Conservation (phyloP, 2,113 vertebrate species). For the Erpornis zantholeuca region DNA sequence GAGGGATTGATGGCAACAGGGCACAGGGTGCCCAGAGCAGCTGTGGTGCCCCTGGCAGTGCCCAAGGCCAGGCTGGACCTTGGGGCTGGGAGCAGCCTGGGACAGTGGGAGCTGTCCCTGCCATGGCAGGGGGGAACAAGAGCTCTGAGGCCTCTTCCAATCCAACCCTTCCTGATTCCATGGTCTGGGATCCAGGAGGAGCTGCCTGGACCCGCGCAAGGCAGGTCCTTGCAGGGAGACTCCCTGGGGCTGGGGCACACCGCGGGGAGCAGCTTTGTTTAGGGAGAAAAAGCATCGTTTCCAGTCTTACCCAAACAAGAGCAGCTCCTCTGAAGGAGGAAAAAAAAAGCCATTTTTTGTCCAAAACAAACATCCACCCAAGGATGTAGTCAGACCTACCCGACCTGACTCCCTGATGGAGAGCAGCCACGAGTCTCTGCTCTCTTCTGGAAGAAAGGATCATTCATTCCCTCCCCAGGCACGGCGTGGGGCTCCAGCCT, state of each 20-base stretch:
- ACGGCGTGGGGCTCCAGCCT: neutral
- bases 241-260: neutral
- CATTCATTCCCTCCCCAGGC: neutral
- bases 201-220: too few relatives aligned
- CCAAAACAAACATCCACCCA: neutral
- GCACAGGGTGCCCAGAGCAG: neutral
- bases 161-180: neutral
- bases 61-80: neutral
- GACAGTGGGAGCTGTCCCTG: neutral
- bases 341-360: neutral
- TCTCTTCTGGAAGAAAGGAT: neutral
- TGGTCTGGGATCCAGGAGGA: neutral
- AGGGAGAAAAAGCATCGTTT: neutral
- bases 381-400: neutral
- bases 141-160: neutral
- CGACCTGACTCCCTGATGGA: neutral
- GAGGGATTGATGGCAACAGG: neutral
- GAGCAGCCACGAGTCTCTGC: neutral
- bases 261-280: neutral
- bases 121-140: fast-evolving
- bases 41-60: neutral
- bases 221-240: neutral
- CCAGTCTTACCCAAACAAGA: neutral
- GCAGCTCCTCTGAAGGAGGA: neutral
- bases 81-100: neutral